phyloP scores from a whole-genome alignment of 1,140 invertebrate species.

The Drosophila serrata region DNA sequence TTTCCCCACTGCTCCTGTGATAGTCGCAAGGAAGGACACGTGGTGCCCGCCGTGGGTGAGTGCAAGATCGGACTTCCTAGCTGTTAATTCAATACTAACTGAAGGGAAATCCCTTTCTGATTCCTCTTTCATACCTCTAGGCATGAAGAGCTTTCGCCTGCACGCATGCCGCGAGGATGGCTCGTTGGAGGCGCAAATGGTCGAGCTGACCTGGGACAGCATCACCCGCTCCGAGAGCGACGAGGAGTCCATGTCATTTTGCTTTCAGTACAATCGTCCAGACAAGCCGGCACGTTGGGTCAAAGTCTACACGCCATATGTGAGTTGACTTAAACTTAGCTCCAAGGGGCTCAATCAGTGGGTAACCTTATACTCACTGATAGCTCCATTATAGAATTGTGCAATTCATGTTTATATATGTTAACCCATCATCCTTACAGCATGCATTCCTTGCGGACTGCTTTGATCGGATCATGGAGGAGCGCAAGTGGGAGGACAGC shows the following conservation, averaged over 20 bases:
- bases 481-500: slow-evolving; percentile 92
- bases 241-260: slow-evolving; percentile 95
- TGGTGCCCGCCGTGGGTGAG: slow-evolving; percentile 91
- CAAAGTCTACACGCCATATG: slow-evolving; percentile 96
- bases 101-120: not conserved
- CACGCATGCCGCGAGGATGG: slow-evolving; percentile 96
- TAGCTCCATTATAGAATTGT: too few relatives aligned
- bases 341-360: too few relatives aligned
- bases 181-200: slow-evolving; percentile 92
- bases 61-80: not conserved
- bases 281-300: slow-evolving; percentile 94
- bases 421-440: slow-evolving; percentile 86
- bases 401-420: slow-evolving; percentile 44
- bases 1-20: slow-evolving; percentile 98
- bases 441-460: slow-evolving; percentile 97
- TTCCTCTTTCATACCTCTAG: slow-evolving; percentile 49
- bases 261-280: slow-evolving; percentile 93
- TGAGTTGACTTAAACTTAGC: slow-evolving; percentile 74
- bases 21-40: slow-evolving; percentile 96
- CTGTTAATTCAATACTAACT: not conserved
- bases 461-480: slow-evolving; percentile 97
- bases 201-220: slow-evolving; percentile 93
- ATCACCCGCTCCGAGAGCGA: slow-evolving; percentile 95
- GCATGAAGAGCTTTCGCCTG: slow-evolving; percentile 91
- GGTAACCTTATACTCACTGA: too few relatives aligned